Conservation (phyloP, 2,888 invertebrate species). For the Heteromyza rotundicornis region DNA sequence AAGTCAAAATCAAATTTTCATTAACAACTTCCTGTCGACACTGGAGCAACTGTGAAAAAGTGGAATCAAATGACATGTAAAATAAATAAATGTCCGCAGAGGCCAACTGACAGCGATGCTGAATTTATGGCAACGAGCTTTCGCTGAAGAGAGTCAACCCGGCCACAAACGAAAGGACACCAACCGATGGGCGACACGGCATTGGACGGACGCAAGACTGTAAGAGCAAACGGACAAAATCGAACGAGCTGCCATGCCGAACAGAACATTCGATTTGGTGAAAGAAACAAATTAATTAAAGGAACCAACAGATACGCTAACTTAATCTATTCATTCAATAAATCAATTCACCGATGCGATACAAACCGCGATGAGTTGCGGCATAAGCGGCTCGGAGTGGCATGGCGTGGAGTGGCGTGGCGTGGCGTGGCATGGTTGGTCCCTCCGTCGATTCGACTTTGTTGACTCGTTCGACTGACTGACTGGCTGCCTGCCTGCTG, state of each 20-base stretch:
- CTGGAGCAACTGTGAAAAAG: constrained; percentile 9
- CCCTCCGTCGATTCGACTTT: neutral
- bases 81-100: constrained; percentile 31
- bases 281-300: constrained; percentile 60
- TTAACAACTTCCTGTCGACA: constrained; percentile 23
- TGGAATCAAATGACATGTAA: constrained; percentile 29
- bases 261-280: constrained; percentile 52
- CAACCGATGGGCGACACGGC: constrained; percentile 4
- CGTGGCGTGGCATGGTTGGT: neutral
- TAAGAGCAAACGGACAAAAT: neutral
- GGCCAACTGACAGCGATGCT: constrained; percentile 26
- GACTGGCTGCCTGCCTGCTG: no score
- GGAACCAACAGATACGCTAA: constrained; percentile 58
- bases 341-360: constrained; percentile 49
- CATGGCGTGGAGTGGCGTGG: neutral
- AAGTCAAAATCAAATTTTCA: constrained; percentile 19
- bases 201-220: neutral
- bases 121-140: constrained; percentile 29
- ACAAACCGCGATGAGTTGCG: constrained; percentile 3
- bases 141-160: neutral
- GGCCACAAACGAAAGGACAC: constrained; percentile 14
- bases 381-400: constrained; percentile 1
- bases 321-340: constrained; percentile 57
- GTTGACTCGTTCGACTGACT: neutral
- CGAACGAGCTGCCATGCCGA: constrained; percentile 6